Percentiles rank a stretch among this genome's conserved stretches.
Conservation (phyloP, 2,888 invertebrate genomes). For the Muschampia plurimacula region DNA sequence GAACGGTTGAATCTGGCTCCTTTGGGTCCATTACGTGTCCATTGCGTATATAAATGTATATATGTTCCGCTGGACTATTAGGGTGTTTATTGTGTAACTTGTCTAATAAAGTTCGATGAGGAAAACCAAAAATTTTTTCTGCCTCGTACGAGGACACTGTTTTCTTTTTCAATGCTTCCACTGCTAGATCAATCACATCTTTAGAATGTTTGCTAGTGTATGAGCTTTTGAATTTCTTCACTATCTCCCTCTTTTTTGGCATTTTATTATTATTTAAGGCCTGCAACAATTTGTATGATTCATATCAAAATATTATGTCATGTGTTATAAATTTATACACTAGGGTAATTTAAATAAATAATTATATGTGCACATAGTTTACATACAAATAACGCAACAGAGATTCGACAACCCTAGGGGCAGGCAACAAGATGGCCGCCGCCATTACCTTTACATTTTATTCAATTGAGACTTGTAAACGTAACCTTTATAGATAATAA, state of each 20-base stretch:
- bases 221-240: not conserved
- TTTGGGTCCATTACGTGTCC: not conserved
- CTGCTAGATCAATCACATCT: not conserved
- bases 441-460: no score
- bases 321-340: no score
- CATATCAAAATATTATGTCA: no score
- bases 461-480: no score
- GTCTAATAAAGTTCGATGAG: not conserved
- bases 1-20: not conserved
- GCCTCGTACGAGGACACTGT: not conserved
- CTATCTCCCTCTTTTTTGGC: not conserved
- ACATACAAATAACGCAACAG: no score
- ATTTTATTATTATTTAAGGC: no score
- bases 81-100: not conserved
- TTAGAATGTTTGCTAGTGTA: not conserved
- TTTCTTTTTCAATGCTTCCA: not conserved
- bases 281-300: no score
- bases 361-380: no score
- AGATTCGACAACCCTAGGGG: no score
- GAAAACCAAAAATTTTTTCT: not conserved
- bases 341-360: no score
- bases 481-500: no score
- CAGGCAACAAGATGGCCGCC: no score
- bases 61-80: not conserved
- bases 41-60: not conserved